Evolutionary conservation across 2,888 invertebrate species (phyloP).

Genomic region (Phragmatobia fuliginosa): DNA sequence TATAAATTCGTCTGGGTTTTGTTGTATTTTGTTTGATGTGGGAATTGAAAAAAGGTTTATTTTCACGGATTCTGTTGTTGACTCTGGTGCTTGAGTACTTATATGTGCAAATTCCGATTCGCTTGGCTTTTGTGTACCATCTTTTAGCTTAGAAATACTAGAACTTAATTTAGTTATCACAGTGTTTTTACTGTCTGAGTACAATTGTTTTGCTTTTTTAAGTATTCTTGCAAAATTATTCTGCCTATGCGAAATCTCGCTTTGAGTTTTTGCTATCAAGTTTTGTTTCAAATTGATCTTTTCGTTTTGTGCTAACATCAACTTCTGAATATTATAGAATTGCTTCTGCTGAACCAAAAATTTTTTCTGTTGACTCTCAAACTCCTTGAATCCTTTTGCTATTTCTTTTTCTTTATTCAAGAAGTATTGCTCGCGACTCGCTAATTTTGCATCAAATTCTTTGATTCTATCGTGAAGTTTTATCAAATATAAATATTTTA

Average conservation of each 20-base stretch:
- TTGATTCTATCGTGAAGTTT: conserved; percentile 66
- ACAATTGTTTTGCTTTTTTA: conserved; percentile 73
- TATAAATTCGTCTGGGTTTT: conserved; percentile 72
- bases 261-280: conserved; percentile 74
- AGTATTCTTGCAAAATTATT: conserved; percentile 75
- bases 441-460: conserved; percentile 59
- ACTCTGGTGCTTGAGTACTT: conserved; percentile 42
- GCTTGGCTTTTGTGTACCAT: conserved; percentile 1
- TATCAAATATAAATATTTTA: conserved; percentile 65
- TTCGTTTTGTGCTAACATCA: conserved; percentile 77
- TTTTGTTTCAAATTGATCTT: conserved; percentile 75
- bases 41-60: conserved; percentile 76
- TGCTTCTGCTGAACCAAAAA: conserved; percentile 76
- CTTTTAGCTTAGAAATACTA: conserved; percentile 30
- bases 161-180: conserved; percentile 31
- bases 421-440: conserved; percentile 59
- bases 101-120: conserved; percentile 23
- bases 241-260: conserved; percentile 76
- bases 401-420: conserved; percentile 67
- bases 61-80: conserved; percentile 69
- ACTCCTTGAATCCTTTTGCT: conserved; percentile 66
- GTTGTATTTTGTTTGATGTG: conserved; percentile 54
- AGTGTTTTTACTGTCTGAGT: conserved; percentile 54
- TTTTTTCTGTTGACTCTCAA: conserved; percentile 76
- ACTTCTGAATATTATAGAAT: conserved; percentile 75